Evolutionary conservation across 2,888 invertebrate genomes (phyloP).

Genomic region (Thereva unica): DNA sequence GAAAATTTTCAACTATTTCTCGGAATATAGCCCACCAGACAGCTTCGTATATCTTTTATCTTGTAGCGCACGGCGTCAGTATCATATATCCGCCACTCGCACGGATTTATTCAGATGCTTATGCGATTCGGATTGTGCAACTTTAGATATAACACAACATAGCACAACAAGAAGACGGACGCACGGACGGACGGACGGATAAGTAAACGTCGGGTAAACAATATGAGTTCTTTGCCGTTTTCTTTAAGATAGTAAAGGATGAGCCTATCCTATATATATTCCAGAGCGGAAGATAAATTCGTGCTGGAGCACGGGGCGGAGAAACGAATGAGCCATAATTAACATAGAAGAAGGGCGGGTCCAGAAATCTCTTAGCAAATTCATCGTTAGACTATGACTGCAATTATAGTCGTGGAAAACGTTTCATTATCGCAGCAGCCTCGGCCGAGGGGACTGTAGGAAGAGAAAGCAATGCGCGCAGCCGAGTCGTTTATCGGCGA

Average conservation of each 20-base stretch:
- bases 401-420: constrained; percentile 29
- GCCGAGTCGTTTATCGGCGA: constrained; percentile 11
- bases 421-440: constrained; percentile 18
- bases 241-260: too few species aligned
- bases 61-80: background rate
- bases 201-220: too few species aligned
- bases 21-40: constrained; percentile 30
- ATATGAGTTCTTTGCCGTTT: too few species aligned
- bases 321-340: constrained; percentile 24
- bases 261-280: background rate
- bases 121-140: background rate
- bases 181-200: too few species aligned
- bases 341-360: constrained; percentile 19
- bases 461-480: constrained; percentile 8
- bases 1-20: constrained; percentile 36
- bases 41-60: constrained; percentile 9
- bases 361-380: constrained; percentile 31
- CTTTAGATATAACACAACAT: too few species aligned
- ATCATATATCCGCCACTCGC: background rate
- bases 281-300: constrained; percentile 10
- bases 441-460: constrained; percentile 10
- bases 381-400: constrained; percentile 20
- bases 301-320: constrained; percentile 6
- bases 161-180: too few species aligned
- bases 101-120: background rate